phyloP scores from a whole-genome alignment of 2,888 invertebrate genomes.

The Mesochorus sp. region DNA sequence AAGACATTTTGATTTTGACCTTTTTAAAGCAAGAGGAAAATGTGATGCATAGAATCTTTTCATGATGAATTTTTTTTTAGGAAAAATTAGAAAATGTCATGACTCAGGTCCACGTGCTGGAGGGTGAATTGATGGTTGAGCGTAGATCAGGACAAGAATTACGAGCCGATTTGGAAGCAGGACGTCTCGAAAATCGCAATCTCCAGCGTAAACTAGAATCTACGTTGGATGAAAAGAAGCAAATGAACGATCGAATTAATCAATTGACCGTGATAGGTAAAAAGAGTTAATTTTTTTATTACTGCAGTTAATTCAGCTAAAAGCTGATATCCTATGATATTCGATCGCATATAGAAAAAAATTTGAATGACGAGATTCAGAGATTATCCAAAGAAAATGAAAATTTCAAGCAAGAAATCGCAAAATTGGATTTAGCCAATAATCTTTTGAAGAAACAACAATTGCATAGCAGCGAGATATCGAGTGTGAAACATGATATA shows the following conservation, averaged over 20 bases:
- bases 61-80: slow-evolving; percentile 69
- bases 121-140: slow-evolving; percentile 82
- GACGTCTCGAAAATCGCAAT: slow-evolving; percentile 84
- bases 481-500: slow-evolving; percentile 54
- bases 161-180: slow-evolving; percentile 82
- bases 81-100: slow-evolving; percentile 82
- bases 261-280: slow-evolving; percentile 85
- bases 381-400: slow-evolving; percentile 81
- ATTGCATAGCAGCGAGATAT: slow-evolving; percentile 50
- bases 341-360: slow-evolving; percentile 78
- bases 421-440: slow-evolving; percentile 81
- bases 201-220: slow-evolving; percentile 85
- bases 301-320: background rate
- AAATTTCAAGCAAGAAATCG: slow-evolving; percentile 81
- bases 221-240: slow-evolving; percentile 84
- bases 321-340: slow-evolving; percentile 21
- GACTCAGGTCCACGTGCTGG: slow-evolving; percentile 82
- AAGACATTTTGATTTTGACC: background rate
- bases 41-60: background rate
- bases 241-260: slow-evolving; percentile 84
- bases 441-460: slow-evolving; percentile 69
- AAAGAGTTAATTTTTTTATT: background rate
- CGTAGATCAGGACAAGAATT: slow-evolving; percentile 82
- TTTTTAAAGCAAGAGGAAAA: background rate
- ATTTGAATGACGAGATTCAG: slow-evolving; percentile 83